phyloP scores from a whole-genome alignment of 2,113 vertebrate species.

The Dolichallabes microphthalmus region DNA sequence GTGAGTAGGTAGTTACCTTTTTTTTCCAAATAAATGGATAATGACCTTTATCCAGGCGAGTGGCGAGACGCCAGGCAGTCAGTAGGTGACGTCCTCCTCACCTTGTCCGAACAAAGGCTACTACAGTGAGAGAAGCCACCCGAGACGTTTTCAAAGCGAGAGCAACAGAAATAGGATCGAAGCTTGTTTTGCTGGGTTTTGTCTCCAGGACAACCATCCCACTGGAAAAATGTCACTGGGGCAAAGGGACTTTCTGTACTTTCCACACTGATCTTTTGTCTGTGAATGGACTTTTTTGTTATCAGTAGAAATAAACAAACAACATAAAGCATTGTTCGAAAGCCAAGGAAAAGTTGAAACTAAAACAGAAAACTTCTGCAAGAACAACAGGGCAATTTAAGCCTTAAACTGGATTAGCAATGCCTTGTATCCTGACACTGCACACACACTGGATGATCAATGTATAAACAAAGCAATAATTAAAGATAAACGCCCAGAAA shows the following conservation, averaged over 20 bases:
- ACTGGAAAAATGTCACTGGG: conserved; percentile 24
- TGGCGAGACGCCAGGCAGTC: not conserved
- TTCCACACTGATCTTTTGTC: not conserved
- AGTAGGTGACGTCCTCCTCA: conserved; percentile 15
- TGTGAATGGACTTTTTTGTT: not conserved
- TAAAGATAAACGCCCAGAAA: not conserved
- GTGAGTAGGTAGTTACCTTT: not conserved
- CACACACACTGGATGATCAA: not conserved
- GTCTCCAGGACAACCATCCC: not conserved
- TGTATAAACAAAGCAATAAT: not conserved
- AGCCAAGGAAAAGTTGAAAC: not conserved
- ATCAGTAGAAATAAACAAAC: not conserved
- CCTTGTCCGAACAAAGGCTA: not conserved
- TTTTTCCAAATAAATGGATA: not conserved
- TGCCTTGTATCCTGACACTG: not conserved
- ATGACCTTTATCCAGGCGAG: not conserved
- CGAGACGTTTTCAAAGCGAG: not conserved
- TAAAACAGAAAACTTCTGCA: not conserved
- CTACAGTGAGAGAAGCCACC: not conserved
- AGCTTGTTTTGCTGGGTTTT: not conserved
- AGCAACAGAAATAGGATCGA: conserved; percentile 7
- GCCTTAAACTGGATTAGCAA: not conserved
- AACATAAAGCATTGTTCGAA: not conserved
- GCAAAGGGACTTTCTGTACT: not conserved
- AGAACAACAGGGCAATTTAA: not conserved